Conservation (phyloP, 2,113 vertebrate species). For the Hucho hucho region DNA sequence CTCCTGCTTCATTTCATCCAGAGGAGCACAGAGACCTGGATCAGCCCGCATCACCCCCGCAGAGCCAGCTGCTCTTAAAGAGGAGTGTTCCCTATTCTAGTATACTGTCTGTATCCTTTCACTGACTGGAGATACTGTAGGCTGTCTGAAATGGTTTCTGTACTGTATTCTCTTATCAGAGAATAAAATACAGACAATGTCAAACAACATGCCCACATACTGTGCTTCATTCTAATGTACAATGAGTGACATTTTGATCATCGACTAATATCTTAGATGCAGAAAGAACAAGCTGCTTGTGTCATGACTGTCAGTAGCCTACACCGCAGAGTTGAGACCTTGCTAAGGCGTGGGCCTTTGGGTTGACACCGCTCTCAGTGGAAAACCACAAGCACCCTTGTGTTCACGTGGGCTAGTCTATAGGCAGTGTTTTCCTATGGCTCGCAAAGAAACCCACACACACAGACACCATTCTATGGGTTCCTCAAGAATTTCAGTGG, state of each 20-base stretch:
- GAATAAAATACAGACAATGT: background rate
- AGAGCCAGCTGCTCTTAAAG: background rate
- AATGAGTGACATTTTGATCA: background rate
- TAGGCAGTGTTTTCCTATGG: constrained; percentile 41
- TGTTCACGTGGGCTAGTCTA: constrained; percentile 61
- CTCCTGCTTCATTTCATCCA: constrained; percentile 50
- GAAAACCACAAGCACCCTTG: constrained; percentile 65
- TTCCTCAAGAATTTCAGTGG: constrained; percentile 18
- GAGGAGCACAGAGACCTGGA: constrained; percentile 37
- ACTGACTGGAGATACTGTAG: background rate
- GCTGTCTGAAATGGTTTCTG: background rate
- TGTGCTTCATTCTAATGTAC: too few species aligned
- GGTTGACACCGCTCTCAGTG: constrained; percentile 28
- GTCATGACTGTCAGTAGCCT: background rate
- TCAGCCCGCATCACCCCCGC: background rate
- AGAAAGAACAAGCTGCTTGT: background rate
- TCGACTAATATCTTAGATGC: background rate
- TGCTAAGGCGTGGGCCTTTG: constrained; percentile 27
- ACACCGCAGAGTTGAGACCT: constrained; percentile 11
- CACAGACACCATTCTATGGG: constrained; percentile 28
- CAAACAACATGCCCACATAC: background rate
- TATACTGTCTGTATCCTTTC: background rate
- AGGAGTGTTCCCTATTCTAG: background rate
- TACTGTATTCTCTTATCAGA: background rate
- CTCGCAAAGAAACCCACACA: constrained; percentile 58